Conservation (phyloP, 2,888 invertebrate genomes). For the Lithophane leautieri region DNA sequence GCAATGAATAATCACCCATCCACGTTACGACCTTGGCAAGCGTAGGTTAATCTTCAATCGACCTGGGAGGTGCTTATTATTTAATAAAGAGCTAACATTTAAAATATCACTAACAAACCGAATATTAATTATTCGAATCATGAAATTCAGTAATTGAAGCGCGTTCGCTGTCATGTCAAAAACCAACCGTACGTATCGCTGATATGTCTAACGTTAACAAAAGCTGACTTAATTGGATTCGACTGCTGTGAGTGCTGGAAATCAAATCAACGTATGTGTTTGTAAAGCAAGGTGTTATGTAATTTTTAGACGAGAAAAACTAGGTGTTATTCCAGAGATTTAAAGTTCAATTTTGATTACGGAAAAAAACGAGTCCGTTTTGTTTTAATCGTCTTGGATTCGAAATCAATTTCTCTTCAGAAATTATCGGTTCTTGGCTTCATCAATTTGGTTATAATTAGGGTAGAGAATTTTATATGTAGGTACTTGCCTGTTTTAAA, state of each 20-base stretch:
- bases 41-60: neutral
- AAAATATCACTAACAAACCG: constrained; percentile 41
- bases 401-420: constrained; percentile 36
- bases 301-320: constrained; percentile 33
- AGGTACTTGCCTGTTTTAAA: constrained; percentile 3
- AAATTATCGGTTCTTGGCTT: constrained; percentile 20
- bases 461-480: constrained; percentile 1
- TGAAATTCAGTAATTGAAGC: constrained; percentile 65
- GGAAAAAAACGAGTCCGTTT: constrained; percentile 4
- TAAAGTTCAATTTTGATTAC: constrained; percentile 49
- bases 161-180: constrained; percentile 70
- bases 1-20: neutral
- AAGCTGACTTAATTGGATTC: constrained; percentile 77
- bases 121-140: constrained; percentile 65
- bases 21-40: too few species aligned
- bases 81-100: neutral
- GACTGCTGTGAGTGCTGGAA: constrained; percentile 71
- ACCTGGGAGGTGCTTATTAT: too few species aligned
- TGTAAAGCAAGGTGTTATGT: constrained; percentile 63
- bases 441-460: constrained; percentile 9
- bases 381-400: constrained; percentile 44
- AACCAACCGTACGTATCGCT: constrained; percentile 63
- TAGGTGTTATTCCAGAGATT: constrained; percentile 21
- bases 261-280: constrained; percentile 72
- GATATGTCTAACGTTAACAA: constrained; percentile 75